Evolutionary conservation across 2,888 invertebrate genomes (phyloP).

Genomic region (Belgica antarctica): DNA sequence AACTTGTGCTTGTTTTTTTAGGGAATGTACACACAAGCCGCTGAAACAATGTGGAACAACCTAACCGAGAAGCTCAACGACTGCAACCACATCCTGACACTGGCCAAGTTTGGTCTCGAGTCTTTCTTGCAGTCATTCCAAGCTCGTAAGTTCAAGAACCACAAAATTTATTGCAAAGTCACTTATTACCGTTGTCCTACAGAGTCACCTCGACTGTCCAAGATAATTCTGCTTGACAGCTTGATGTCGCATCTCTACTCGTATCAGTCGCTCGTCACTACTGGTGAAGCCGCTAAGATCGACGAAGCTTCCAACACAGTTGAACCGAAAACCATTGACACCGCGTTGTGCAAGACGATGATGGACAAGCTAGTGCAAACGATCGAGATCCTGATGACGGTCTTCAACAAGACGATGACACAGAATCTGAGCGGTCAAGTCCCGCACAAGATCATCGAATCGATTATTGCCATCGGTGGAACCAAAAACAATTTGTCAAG

Average conservation of each 20-base stretch:
- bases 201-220: conserved; percentile 52
- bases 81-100: conserved; percentile 52
- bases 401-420: conserved; percentile 50
- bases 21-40: conserved; percentile 79
- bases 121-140: conserved; percentile 52
- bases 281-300: conserved; percentile 51
- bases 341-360: conserved; percentile 49
- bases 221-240: conserved; percentile 52
- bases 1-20: conserved; percentile 18
- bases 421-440: conserved; percentile 51
- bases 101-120: conserved; percentile 52
- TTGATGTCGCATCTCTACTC: conserved; percentile 51
- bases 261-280: conserved; percentile 53
- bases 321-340: conserved; percentile 42
- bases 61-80: conserved; percentile 54
- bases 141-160: conserved; percentile 48
- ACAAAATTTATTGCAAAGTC: neutral
- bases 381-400: conserved; percentile 49
- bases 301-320: conserved; percentile 48
- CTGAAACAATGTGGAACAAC: conserved; percentile 54
- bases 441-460: conserved; percentile 50
- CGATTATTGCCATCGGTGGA: conserved; percentile 52
- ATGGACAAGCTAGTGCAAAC: conserved; percentile 51
- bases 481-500: conserved; percentile 51
- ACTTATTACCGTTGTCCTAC: conserved; percentile 39